phyloP scores from a whole-genome alignment of 2,888 invertebrate genomes.

The Euphydryas editha region DNA sequence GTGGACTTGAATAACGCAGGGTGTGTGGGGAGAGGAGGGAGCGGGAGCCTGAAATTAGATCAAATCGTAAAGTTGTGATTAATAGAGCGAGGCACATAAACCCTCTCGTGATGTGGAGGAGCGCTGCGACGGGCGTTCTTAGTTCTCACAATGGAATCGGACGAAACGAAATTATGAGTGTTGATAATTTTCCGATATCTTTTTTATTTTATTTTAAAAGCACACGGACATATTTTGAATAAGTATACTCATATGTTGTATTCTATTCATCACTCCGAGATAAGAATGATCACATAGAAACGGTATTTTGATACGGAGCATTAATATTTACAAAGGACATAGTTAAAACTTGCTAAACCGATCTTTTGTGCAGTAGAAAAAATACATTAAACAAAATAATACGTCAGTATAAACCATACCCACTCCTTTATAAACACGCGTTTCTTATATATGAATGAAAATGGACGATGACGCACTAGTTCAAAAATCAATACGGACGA shows the following conservation, averaged over 20 bases:
- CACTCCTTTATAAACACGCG: conserved; percentile 40
- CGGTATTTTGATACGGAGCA: not conserved
- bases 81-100: not conserved
- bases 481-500: conserved; percentile 48
- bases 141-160: too few species aligned
- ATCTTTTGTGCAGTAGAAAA: not conserved
- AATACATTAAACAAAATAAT: conserved; percentile 7
- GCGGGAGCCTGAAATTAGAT: not conserved
- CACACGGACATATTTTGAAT: too few species aligned
- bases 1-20: not conserved
- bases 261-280: too few species aligned
- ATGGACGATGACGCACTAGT: conserved; percentile 49
- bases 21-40: not conserved
- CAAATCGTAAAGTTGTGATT: not conserved
- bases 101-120: not conserved
- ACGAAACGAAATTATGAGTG: too few species aligned
- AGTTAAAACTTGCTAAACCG: too few species aligned
- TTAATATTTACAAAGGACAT: too few species aligned
- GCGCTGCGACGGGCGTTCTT: too few species aligned
- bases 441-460: conserved; percentile 42
- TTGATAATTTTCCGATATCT: too few species aligned
- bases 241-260: too few species aligned
- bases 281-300: too few species aligned
- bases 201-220: too few species aligned
- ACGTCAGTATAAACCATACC: conserved; percentile 13